phyloP scores from a whole-genome alignment of 2,797 vertebrate species.

The Xenentodon cancila region DNA sequence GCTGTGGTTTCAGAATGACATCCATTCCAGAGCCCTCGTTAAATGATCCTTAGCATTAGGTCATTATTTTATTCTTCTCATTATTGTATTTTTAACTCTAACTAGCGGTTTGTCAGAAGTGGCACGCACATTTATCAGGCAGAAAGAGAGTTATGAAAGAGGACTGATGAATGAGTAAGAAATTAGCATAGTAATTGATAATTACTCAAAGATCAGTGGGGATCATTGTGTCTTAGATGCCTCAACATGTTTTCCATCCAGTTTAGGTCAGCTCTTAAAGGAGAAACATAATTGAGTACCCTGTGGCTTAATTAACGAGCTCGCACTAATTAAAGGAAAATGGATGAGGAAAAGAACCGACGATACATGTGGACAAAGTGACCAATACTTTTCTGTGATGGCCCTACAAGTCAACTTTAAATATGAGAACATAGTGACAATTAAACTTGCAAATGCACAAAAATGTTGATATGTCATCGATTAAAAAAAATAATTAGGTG shows the following conservation, averaged over 20 bases:
- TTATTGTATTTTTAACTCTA: slow-evolving; percentile 25
- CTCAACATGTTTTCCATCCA: slow-evolving; percentile 78
- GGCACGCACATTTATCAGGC: slow-evolving; percentile 35
- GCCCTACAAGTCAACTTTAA: slow-evolving; percentile 25
- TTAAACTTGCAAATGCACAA: no score
- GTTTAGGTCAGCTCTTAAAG: slow-evolving; percentile 80
- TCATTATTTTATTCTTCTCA: slow-evolving; percentile 8
- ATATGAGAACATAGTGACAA: slow-evolving; percentile 1
- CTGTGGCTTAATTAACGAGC: slow-evolving; percentile 80
- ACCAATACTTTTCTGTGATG: slow-evolving; percentile 21
- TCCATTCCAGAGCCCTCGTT: neutral
- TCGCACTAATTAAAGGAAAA: slow-evolving; percentile 71
- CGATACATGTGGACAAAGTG: slow-evolving; percentile 6
- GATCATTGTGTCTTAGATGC: slow-evolving; percentile 74
- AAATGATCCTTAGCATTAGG: slow-evolving; percentile 8
- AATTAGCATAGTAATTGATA: slow-evolving; percentile 81
- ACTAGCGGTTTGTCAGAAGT: slow-evolving; percentile 45
- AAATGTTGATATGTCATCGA: no score
- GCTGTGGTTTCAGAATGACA: slow-evolving; percentile 5
- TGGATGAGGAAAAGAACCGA: slow-evolving; percentile 49
- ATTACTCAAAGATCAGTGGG: slow-evolving; percentile 78
- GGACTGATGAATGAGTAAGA: slow-evolving; percentile 70
- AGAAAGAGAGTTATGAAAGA: slow-evolving; percentile 42
- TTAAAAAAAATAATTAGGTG: no score
- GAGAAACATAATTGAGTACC: slow-evolving; percentile 76